Conservation (phyloP, 2,113 vertebrate genomes). For the Hepsetus odoe region DNA sequence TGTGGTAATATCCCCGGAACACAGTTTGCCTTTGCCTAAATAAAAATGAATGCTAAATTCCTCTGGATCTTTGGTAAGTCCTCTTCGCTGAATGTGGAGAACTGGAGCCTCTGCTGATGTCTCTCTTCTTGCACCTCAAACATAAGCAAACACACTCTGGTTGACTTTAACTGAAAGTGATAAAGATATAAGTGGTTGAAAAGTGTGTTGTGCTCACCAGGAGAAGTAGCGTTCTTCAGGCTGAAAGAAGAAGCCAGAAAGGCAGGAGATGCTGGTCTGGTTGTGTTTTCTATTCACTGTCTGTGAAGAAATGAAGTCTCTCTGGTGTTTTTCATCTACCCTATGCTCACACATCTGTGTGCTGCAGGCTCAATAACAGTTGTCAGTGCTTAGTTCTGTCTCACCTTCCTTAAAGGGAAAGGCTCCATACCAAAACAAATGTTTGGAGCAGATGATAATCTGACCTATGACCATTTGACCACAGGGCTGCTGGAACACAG, state of each 20-base stretch:
- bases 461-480: slow-evolving; percentile 34
- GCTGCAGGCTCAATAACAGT: slow-evolving; percentile 56
- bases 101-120: too few relatives aligned
- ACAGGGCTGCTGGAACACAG: slow-evolving; percentile 33
- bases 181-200: too few relatives aligned
- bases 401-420: slow-evolving; percentile 57
- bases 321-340: slow-evolving; percentile 21
- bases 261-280: background rate
- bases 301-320: slow-evolving; percentile 51
- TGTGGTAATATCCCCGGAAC: too few relatives aligned
- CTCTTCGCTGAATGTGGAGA: too few relatives aligned
- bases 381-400: slow-evolving; percentile 60
- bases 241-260: background rate
- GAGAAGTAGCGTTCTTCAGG: background rate
- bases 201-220: background rate
- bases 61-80: too few relatives aligned
- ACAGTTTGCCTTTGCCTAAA: too few relatives aligned
- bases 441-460: slow-evolving; percentile 45
- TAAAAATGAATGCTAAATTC: too few relatives aligned
- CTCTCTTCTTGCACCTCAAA: too few relatives aligned
- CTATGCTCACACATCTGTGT: slow-evolving; percentile 46
- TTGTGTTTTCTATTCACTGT: background rate
- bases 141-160: too few relatives aligned
- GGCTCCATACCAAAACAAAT: slow-evolving; percentile 45
- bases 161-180: too few relatives aligned